These are phyloP conservation scores for Meliscaeva auricollis DNA, from an alignment of 2,888 invertebrate species.

Conservation along the genomic window DNA sequence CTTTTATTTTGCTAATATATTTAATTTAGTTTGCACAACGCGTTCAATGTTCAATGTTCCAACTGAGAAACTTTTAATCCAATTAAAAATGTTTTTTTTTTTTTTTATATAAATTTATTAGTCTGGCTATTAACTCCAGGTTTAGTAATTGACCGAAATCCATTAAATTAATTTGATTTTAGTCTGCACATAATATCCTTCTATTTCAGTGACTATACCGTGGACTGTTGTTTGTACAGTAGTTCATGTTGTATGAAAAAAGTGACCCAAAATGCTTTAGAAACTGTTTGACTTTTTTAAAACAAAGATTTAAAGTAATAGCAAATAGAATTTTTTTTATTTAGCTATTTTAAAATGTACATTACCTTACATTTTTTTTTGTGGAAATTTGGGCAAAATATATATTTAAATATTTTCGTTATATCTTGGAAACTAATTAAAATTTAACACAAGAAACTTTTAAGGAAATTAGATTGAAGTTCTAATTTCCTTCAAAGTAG, in stretches of 20 bases:
- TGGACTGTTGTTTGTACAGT: background rate
- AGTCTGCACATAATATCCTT: constrained; percentile 27
- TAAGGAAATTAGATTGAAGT: too few relatives aligned
- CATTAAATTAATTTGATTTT: constrained; percentile 74
- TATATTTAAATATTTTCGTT: too few relatives aligned
- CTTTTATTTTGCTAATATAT: constrained; percentile 11
- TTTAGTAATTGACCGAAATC: constrained; percentile 63
- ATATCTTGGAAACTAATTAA: too few relatives aligned
- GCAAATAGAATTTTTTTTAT: too few relatives aligned
- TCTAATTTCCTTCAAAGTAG: too few relatives aligned
- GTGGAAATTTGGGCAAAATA: too few relatives aligned
- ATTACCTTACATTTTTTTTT: too few relatives aligned
- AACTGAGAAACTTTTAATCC: constrained; percentile 62
- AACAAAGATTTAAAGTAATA: too few relatives aligned
- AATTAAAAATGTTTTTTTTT: constrained; percentile 54
- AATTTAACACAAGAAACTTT: too few relatives aligned
- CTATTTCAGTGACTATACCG: background rate
- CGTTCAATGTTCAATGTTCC: constrained; percentile 44
- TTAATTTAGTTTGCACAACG: constrained; percentile 35
- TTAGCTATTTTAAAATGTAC: too few relatives aligned
- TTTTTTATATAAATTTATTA: background rate
- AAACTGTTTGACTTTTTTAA: too few relatives aligned
- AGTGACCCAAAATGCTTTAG: background rate
- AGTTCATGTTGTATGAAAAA: background rate
- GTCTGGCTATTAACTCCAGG: background rate